A percentile compares a stretch with the other conserved stretches of the same genome.
These are phyloP conservation scores for Ivindomyrus marchei DNA, from an alignment of 2,113 vertebrate species.

Conservation along the genomic window DNA sequence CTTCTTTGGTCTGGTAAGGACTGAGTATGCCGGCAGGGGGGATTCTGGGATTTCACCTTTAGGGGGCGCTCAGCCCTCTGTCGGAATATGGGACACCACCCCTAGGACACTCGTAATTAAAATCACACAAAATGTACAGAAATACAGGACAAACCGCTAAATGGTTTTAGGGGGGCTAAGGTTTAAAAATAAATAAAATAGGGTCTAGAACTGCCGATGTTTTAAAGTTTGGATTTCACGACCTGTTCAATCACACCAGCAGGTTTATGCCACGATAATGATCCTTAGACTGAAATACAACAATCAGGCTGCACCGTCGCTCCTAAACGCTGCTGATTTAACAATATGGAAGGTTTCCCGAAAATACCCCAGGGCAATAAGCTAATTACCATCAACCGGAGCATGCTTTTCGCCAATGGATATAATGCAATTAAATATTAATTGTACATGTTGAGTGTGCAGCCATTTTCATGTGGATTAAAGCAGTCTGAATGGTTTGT, in stretches of 20 bases:
- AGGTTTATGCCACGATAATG: background rate
- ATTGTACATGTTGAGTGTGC: background rate
- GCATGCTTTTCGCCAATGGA: background rate
- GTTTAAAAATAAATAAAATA: background rate
- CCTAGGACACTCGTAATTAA: background rate
- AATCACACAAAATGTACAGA: background rate
- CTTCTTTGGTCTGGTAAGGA: background rate
- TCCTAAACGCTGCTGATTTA: background rate
- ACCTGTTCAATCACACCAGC: background rate
- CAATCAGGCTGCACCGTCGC: background rate
- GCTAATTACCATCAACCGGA: background rate
- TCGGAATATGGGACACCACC: background rate
- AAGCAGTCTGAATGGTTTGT: background rate
- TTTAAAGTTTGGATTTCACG: background rate
- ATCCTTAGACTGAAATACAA: background rate
- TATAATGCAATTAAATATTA: background rate
- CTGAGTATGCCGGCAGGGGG: background rate
- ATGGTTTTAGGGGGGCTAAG: background rate
- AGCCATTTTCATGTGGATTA: background rate
- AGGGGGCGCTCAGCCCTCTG: background rate
- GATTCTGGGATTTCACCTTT: background rate
- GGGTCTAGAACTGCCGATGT: background rate
- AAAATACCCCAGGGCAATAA: background rate
- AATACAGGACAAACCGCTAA: background rate
- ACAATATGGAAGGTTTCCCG: background rate